phyloP scores from a whole-genome alignment of 2,888 invertebrate genomes.

The Eupithecia subumbrata region DNA sequence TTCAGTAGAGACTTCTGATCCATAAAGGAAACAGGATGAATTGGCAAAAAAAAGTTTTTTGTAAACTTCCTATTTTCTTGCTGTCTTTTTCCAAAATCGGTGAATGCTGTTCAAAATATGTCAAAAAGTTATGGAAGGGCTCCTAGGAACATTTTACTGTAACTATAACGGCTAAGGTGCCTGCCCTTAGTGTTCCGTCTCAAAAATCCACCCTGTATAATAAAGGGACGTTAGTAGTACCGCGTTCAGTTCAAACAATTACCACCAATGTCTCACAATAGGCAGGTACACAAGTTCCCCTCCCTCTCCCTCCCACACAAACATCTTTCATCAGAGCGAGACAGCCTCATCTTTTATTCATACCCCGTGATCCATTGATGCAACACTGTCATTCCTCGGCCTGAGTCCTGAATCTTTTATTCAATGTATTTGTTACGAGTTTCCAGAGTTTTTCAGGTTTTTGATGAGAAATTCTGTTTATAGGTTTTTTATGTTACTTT shows the following conservation, averaged over 20 bases:
- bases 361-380: conserved; percentile 56
- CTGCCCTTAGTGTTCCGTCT: too few relatives aligned
- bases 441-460: conserved; percentile 27
- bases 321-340: conserved; percentile 43
- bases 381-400: conserved; percentile 52
- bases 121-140: too few relatives aligned
- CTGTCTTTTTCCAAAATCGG: too few relatives aligned
- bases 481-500: neutral
- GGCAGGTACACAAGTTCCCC: neutral
- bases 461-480: conserved; percentile 15
- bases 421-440: conserved; percentile 46
- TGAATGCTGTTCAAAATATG: too few relatives aligned
- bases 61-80: too few relatives aligned
- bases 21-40: too few relatives aligned
- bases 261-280: conserved; percentile 1
- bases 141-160: too few relatives aligned
- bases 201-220: too few relatives aligned
- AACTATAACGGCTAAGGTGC: too few relatives aligned
- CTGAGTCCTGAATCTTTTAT: conserved; percentile 49
- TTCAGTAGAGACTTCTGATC: too few relatives aligned
- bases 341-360: conserved; percentile 59
- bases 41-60: too few relatives aligned
- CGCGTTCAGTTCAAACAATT: conserved; percentile 11
- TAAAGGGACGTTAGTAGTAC: too few relatives aligned
- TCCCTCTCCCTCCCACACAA: conserved; percentile 18